Evolutionary conservation across 2,797 vertebrate genomes (phyloP).

Genomic region (Gobio occitaniae): DNA sequence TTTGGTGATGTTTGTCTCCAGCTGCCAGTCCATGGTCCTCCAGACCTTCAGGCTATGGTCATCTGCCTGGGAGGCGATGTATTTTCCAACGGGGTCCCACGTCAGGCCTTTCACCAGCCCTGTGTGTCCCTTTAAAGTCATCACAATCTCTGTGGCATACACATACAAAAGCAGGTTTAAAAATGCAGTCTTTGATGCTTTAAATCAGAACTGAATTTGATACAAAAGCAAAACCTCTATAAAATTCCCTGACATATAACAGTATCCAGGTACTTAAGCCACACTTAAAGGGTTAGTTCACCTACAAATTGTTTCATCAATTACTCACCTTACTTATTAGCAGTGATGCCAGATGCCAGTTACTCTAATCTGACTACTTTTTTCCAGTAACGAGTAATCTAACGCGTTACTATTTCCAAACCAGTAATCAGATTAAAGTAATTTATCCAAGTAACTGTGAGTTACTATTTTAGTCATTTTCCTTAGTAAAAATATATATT

Average conservation of each 20-base stretch:
- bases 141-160: slow-evolving; percentile 87
- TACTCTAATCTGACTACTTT: too few species aligned
- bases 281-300: neutral
- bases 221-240: too few species aligned
- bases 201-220: neutral
- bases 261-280: neutral
- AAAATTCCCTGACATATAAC: too few species aligned
- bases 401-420: too few species aligned
- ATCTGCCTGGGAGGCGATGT: slow-evolving; percentile 97
- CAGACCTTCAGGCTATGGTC: slow-evolving; percentile 97
- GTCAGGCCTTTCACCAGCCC: slow-evolving; percentile 97
- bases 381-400: too few species aligned
- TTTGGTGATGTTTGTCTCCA: slow-evolving; percentile 97
- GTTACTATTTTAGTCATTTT: too few species aligned
- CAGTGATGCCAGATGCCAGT: too few species aligned
- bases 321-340: neutral
- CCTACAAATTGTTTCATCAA: neutral
- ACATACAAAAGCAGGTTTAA: neutral
- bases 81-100: slow-evolving; percentile 98
- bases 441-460: too few species aligned
- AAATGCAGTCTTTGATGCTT: neutral
- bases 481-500: too few species aligned
- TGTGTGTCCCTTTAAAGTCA: slow-evolving; percentile 92
- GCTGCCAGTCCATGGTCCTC: slow-evolving; percentile 97
- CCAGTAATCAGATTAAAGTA: too few species aligned